A percentile compares a stretch with the other conserved stretches of the same genome.
Conservation (phyloP, 2,888 invertebrate genomes). For the Schizaphis graminum region DNA sequence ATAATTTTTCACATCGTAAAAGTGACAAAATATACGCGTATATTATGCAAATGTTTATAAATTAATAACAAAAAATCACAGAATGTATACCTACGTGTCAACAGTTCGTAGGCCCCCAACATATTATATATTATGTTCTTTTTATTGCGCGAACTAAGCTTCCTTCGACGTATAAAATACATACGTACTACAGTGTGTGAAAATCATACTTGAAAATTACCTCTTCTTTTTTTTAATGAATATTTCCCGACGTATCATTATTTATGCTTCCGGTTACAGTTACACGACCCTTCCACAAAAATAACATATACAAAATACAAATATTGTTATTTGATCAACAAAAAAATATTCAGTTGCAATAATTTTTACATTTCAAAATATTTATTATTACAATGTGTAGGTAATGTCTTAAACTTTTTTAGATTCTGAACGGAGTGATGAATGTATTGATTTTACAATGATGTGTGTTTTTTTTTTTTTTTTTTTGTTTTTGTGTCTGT, state of each 20-base stretch:
- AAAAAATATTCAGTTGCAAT: not conserved
- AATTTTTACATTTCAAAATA: not conserved
- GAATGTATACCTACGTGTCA: not conserved
- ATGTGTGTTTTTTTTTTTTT: too few species aligned
- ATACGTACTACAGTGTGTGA: not conserved
- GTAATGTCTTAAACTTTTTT: too few species aligned
- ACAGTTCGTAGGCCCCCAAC: not conserved
- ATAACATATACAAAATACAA: not conserved
- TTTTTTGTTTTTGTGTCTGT: too few species aligned
- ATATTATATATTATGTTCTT: not conserved
- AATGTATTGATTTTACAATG: too few species aligned
- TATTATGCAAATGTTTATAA: not conserved
- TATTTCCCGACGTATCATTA: not conserved
- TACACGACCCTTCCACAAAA: not conserved
- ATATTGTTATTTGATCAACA: not conserved
- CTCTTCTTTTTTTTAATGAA: not conserved
- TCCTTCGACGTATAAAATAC: not conserved
- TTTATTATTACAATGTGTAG: too few species aligned
- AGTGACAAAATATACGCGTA: not conserved
- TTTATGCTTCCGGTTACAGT: not conserved
- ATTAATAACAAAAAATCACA: slow-evolving; percentile 10
- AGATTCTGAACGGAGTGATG: too few species aligned
- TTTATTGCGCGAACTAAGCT: not conserved
- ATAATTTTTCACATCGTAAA: not conserved
- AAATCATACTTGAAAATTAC: not conserved